Evolutionary conservation across 2,888 invertebrate species (phyloP).

Genomic region (Sepiola atlantica): DNA sequence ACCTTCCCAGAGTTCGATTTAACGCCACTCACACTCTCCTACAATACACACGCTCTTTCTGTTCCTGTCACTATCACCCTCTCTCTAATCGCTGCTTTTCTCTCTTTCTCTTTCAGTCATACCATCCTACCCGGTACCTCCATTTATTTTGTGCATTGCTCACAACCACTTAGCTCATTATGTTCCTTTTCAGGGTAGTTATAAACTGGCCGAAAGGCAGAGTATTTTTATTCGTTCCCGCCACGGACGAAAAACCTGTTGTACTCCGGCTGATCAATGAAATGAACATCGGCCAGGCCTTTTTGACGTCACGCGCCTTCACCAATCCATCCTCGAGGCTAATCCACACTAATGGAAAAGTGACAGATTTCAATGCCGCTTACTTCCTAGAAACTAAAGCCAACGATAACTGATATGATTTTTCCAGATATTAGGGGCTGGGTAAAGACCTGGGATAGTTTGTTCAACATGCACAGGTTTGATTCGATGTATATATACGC

Average conservation of each 20-base stretch:
- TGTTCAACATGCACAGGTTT: not conserved
- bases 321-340: not conserved
- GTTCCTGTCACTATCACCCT: not conserved
- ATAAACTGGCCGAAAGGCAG: not conserved
- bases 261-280: not conserved
- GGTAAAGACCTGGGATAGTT: not conserved
- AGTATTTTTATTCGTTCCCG: not conserved
- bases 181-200: not conserved
- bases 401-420: not conserved
- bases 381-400: not conserved
- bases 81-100: not conserved
- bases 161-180: not conserved
- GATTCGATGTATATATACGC: not conserved
- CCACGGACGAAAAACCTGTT: not conserved
- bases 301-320: not conserved
- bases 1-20: not conserved
- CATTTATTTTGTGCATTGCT: not conserved
- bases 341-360: slow-evolving; percentile 16
- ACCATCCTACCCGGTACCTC: too few species aligned
- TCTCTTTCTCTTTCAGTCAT: not conserved
- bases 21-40: not conserved
- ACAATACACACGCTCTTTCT: not conserved
- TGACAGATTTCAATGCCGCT: slow-evolving; percentile 18
- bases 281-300: not conserved
- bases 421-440: not conserved